Conservation (phyloP, 1,140 invertebrate genomes). For the Micrasema longulum region DNA sequence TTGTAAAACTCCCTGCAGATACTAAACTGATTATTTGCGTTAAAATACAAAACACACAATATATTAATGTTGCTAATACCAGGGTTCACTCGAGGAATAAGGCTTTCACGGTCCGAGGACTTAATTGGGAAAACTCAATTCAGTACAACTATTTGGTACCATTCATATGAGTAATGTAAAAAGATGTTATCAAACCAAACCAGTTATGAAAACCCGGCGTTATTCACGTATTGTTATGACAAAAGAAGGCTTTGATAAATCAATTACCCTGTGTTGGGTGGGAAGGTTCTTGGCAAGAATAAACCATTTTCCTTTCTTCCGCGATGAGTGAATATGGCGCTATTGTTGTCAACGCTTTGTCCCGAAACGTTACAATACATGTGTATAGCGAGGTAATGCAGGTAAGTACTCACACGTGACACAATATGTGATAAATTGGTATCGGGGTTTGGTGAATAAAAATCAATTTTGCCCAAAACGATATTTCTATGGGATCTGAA, state of each 20-base stretch:
- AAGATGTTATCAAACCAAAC: conserved; percentile 26
- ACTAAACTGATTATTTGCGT: too few relatives aligned
- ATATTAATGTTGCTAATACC: too few relatives aligned
- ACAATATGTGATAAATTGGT: conserved; percentile 41
- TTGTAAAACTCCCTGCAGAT: too few relatives aligned
- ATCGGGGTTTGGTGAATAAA: conserved; percentile 39
- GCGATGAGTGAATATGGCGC: conserved; percentile 35
- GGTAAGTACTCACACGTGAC: conserved; percentile 14
- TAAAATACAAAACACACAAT: too few relatives aligned
- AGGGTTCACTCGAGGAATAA: too few relatives aligned
- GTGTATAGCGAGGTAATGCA: conserved; percentile 19
- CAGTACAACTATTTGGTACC: too few relatives aligned
- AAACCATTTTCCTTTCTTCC: conserved; percentile 38
- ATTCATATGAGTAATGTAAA: conserved; percentile 16
- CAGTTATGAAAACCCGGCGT: conserved; percentile 13
- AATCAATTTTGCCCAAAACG: conserved; percentile 33
- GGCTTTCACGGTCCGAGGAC: too few relatives aligned
- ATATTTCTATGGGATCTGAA: conserved; percentile 27
- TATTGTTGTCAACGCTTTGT: conserved; percentile 37
- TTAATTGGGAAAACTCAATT: too few relatives aligned
- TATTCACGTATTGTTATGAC: conserved; percentile 25
- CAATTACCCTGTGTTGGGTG: conserved; percentile 35
- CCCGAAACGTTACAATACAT: conserved; percentile 36
- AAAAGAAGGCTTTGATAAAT: conserved; percentile 42
- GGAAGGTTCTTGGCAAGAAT: conserved; percentile 33